These are phyloP conservation scores for Henicopernis longicauda DNA, from an alignment of 2,113 vertebrate genomes.

Conservation along the genomic window DNA sequence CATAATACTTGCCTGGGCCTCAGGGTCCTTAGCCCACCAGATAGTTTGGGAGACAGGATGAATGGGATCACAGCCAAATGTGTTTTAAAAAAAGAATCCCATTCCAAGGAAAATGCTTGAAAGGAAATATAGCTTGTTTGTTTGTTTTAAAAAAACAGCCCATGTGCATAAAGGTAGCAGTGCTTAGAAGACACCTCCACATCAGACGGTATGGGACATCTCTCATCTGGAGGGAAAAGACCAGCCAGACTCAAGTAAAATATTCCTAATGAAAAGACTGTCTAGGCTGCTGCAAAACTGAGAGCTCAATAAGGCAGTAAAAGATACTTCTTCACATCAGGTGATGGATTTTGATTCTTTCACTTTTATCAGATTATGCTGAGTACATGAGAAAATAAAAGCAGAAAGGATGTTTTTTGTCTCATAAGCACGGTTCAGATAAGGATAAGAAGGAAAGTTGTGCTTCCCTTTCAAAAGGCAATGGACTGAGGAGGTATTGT, in stretches of 20 bases:
- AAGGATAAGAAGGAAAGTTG: constrained; percentile 55
- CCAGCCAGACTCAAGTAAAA: not conserved
- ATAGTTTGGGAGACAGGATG: not conserved
- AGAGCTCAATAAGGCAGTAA: constrained; percentile 13
- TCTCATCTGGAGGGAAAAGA: not conserved
- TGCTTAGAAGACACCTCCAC: not conserved
- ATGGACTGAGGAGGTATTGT: constrained; percentile 59
- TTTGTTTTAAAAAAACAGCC: not conserved
- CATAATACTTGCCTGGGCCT: not conserved
- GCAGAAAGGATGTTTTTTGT: constrained; percentile 47
- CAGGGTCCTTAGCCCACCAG: too few relatives aligned
- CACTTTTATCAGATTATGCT: constrained; percentile 61
- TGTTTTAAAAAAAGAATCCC: not conserved
- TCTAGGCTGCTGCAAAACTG: not conserved
- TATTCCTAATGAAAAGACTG: not conserved
- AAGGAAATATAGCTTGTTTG: not conserved
- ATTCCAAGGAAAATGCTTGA: not conserved
- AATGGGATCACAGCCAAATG: not conserved
- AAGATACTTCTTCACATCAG: constrained; percentile 22
- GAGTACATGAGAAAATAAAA: constrained; percentile 61
- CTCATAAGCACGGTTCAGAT: constrained; percentile 59
- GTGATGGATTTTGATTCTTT: constrained; percentile 57
- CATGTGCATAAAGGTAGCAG: not conserved
- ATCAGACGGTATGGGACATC: not conserved
- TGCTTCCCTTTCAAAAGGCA: constrained; percentile 52